phyloP scores from a whole-genome alignment of 2,113 vertebrate species.

The Psittacula cyanocephala region DNA sequence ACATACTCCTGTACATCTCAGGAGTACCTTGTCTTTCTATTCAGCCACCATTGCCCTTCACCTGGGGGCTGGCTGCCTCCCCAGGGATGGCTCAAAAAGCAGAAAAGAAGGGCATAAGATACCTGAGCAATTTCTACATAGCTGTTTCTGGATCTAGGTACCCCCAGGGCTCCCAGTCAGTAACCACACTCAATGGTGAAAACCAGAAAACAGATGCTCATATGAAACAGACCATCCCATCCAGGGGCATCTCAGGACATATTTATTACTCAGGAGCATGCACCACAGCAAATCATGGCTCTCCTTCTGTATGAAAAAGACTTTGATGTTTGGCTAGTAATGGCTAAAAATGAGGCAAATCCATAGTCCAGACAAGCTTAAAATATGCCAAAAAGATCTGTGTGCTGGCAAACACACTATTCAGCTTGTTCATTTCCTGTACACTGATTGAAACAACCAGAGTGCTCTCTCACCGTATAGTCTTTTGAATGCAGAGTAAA shows the following conservation, averaged over 20 bases:
- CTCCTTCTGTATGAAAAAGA: not conserved
- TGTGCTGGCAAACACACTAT: not conserved
- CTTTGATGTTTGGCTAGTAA: slow-evolving; percentile 37
- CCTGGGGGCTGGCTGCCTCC: not conserved
- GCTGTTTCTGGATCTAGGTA: not conserved
- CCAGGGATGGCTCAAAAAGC: not conserved
- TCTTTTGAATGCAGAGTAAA: slow-evolving; percentile 43
- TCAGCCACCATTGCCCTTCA: not conserved
- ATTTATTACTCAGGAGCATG: not conserved
- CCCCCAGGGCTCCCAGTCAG: not conserved
- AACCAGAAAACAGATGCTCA: slow-evolving; percentile 30
- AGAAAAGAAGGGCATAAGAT: not conserved
- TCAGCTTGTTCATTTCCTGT: slow-evolving; percentile 44
- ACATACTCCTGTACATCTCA: not conserved
- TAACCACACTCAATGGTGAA: not conserved
- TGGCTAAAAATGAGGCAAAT: not conserved
- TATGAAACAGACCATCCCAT: slow-evolving; percentile 3
- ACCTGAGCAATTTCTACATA: not conserved
- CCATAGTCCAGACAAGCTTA: not conserved
- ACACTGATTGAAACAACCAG: not conserved
- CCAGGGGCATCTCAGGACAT: slow-evolving; percentile 12
- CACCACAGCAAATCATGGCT: not conserved
- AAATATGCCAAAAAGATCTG: not conserved
- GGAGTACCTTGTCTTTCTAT: not conserved
- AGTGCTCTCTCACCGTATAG: not conserved